Base-by-base conservation (phyloP, 2,113 vertebrate species). In the Lagenorhynchus albirostris region DNA sequence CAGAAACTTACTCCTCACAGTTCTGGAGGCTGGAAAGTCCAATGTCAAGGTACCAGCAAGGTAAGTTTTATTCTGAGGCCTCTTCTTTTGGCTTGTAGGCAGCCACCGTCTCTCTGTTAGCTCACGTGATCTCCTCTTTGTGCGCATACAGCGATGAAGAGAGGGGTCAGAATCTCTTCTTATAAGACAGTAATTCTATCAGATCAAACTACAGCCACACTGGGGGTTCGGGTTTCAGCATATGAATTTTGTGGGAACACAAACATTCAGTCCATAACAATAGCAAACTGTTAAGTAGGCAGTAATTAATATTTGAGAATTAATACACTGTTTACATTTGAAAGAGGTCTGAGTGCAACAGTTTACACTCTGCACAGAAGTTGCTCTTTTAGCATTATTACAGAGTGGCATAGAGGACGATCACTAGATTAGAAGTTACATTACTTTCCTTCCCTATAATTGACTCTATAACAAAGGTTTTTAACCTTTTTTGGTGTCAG, bases 301-400 rank as follows among this genome's bases (percentile, higher is more conserved):
- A 47, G n/a, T 82, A 62, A 47, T 41, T 71, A 79, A 74, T 85
- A 84, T 73, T 20, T 80, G 67, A 71, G n/a, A 63, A 18, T 68
- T 96, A 77, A 47, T 60, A 47, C 36, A 47, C 13, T 83, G 38
- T 83, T 71, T 82, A 36, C 33, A 36, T 29, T 82, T 91, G n/a
- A 81, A 44, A 55, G 60, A 90, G 5, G 10, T 86, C 67, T 91
- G 70, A 62, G 41, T 74, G 31, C 63, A n/a, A 4, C 4, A 26
- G 62, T 91, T 76, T 55, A 68, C 6, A 25, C 14, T 44, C 58
- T 60, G 7, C 41, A 82, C 41, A 76, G 38, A 87, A 76, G n/a
- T 38, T 85, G 14, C 93, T 31, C 65, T 65, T 41, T 80, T 17
- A 33, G 47, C 33, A 7, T 76, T 41, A 10, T 25, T 77, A 18